These are phyloP conservation scores for Trichosurus vulpecula DNA, from an alignment of 2,797 vertebrate genomes.

Conservation along the genomic window DNA sequence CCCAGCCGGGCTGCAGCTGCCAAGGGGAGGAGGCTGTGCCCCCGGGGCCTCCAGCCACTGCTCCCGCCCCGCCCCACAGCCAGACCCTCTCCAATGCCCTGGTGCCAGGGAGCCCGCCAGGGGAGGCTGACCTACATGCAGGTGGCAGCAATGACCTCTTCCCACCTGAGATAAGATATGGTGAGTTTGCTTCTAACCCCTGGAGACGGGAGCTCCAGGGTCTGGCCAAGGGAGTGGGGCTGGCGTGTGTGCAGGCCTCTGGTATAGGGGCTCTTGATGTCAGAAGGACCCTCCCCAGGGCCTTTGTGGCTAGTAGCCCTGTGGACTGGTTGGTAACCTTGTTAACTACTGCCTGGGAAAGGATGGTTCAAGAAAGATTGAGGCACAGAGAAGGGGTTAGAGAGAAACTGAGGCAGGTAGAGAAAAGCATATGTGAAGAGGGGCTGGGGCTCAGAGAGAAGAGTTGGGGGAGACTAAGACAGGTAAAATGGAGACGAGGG, in stretches of 20 bases:
- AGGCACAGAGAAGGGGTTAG: neutral
- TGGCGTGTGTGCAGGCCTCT: too few relatives aligned
- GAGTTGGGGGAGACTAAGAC: neutral
- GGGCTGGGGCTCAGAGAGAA: neutral
- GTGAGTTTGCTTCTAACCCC: slow-evolving; percentile 84
- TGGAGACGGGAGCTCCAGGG: neutral
- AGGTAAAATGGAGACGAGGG: neutral
- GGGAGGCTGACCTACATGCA: slow-evolving; percentile 93
- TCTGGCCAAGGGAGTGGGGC: neutral
- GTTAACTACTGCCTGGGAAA: neutral
- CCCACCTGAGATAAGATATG: slow-evolving; percentile 92
- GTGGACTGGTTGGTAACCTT: too few relatives aligned
- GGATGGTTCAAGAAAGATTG: neutral
- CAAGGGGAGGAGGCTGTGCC: slow-evolving; percentile 86
- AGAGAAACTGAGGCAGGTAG: neutral
- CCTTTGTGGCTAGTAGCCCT: neutral
- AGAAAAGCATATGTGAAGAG: neutral
- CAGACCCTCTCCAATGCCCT: slow-evolving; percentile 84
- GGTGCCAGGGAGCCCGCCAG: slow-evolving; percentile 79
- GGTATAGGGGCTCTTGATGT: neutral
- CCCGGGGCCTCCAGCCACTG: slow-evolving; percentile 84
- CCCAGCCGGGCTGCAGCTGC: slow-evolving; percentile 95
- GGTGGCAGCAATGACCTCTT: slow-evolving; percentile 92
- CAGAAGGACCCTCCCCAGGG: neutral
- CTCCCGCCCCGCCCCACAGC: slow-evolving; percentile 85